Evolutionary conservation across 2,113 vertebrate species (phyloP), one percentile per base, ranked within the genome.

Genomic region (Myotis lucifugus): DNA sequence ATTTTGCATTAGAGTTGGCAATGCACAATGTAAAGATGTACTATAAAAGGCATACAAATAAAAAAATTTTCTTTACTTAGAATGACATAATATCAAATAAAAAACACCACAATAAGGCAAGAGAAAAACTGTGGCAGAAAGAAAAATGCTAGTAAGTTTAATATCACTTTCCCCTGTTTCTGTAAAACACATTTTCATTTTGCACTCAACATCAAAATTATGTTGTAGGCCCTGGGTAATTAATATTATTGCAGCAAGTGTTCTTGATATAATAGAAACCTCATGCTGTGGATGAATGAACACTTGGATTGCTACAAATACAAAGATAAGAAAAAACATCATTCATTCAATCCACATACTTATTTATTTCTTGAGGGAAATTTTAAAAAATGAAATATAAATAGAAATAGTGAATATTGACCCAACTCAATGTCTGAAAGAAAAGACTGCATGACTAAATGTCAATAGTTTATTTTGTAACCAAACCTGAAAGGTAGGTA

Each of bases 381-480:
- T 17, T 77, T 77, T 67, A 0, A 40, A 95, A 95, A 81, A 59
- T 59, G 21, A 5, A 34, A 82, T 67, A 77, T 40, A 77, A 88
- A 95, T 66, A 73, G 40, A 93, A 87, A 81, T 21, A 56, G 23
- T 91, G 66, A 66, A 50, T 90, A 74, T 54, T 85, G 52, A 85
- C 21, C 2, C 67, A 93, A 18, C 5, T 82, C 74, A 88, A 52
- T 56, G 27, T 70, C 23, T 85, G 40, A 66, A 89, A 91, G 79
- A 74, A 73, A 84, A 86, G 19, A 13, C 2, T 37, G n/a, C 25
- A 54, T 89, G 48, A 59, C 48, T 78, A 92, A 91, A 94, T 87
- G 42, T 74, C 88, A 93, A 83, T 56, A 76, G 84, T 46, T 85
- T 90, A 77, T 73, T 92, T 96, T 42, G 11, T 79, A 95, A 93